Percentiles rank a stretch among this genome's conserved stretches.
Evolutionary conservation across 1,140 invertebrate genomes (phyloP).

Genomic region (Melanaphis sacchari): DNA sequence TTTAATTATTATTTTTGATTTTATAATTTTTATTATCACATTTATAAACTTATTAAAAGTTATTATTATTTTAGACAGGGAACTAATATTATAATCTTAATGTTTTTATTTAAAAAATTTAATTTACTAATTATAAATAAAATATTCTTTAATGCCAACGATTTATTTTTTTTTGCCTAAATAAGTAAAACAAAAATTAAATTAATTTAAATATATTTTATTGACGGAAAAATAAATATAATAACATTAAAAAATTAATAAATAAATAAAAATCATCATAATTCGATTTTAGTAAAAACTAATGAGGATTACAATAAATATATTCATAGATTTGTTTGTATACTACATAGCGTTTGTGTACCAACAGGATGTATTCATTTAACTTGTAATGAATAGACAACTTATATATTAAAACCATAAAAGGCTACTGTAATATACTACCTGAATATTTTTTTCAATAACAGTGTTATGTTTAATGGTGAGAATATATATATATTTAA

Average conservation of each 20-base stretch:
- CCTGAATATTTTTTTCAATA: neutral
- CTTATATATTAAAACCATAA: neutral
- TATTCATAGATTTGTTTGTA: neutral
- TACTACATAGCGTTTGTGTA: neutral
- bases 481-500: neutral
- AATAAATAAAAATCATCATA: neutral
- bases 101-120: too few species aligned
- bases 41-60: too few species aligned
- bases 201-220: neutral
- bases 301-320: neutral
- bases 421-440: neutral
- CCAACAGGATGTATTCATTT: conserved; percentile 31
- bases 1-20: too few species aligned
- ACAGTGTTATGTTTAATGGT: neutral
- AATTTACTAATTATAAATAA: neutral
- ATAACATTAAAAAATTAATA: neutral
- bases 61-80: too few species aligned
- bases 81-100: too few species aligned
- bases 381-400: conserved; percentile 14
- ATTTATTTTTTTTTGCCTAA: neutral
- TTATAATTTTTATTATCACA: too few species aligned
- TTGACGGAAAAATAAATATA: neutral
- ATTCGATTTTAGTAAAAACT: neutral
- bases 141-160: neutral
- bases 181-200: neutral